Conservation (phyloP, 2,888 invertebrate species). For the Petrolisthes manimaculis region DNA sequence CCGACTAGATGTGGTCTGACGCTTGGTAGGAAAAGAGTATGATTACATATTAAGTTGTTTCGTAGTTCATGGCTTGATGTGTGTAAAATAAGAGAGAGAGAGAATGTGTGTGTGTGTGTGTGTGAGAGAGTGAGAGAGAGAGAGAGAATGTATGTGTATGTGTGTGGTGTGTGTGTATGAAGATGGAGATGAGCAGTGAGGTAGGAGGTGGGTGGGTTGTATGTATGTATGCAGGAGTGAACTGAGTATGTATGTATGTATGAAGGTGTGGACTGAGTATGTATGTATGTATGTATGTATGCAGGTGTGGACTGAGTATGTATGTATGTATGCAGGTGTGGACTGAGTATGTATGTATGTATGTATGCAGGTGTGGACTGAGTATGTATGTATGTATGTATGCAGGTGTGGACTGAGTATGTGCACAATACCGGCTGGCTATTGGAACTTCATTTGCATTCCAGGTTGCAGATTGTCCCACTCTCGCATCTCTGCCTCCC, state of each 20-base stretch:
- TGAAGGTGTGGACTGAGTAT: neutral
- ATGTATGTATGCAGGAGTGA: too few species aligned
- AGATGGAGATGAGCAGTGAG: neutral
- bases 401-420: neutral
- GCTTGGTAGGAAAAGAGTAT: too few species aligned
- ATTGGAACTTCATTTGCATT: conserved; percentile 13
- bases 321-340: neutral
- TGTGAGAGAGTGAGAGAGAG: neutral
- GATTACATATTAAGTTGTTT: neutral
- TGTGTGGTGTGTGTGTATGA: neutral
- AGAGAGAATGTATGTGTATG: neutral
- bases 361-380: neutral
- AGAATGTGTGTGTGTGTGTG: neutral
- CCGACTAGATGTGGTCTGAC: too few species aligned
- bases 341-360: neutral
- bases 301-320: neutral
- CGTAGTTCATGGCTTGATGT: neutral
- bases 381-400: neutral
- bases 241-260: neutral
- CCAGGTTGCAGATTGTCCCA: neutral
- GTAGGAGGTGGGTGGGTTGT: neutral
- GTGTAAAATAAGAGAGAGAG: neutral
- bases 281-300: neutral
- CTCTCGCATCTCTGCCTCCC: conserved; percentile 3
- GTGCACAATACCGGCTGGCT: neutral